Base-by-base conservation (phyloP, 2,113 vertebrate species). In the Menura novaehollandiae region DNA sequence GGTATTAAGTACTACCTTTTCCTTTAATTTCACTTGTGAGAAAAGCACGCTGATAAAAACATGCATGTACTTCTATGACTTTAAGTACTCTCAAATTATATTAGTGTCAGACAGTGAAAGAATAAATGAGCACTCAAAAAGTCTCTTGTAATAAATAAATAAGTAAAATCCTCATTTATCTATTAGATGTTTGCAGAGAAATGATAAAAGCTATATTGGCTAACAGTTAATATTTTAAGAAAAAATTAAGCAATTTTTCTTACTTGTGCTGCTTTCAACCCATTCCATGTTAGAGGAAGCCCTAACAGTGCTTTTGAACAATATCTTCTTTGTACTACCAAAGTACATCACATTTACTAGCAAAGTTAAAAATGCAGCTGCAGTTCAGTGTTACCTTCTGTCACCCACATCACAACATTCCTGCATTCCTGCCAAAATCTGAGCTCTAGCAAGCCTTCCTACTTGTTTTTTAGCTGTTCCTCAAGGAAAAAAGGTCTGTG, bases 401-500 rank as follows among this genome's bases (percentile, higher is more conserved):
- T 51, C 78, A 76, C 30, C 30, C 23, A 74, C 55, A 67, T 23
- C 52, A 60, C 32, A 96, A 59, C 9, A 33, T 26, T 58, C 76
- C 76, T 86, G 51, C 51, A n/a, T n/a, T n/a, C n/a, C n/a, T n/a
- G n/a, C 55, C 67, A 86, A 79, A 80, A 84, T 16, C 14, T 55
- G 46, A 67, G 43, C 46, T 87, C 64, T 49, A 49, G 26, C 15
- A 64, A 85, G 32, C 47, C 37, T 55, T 78, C 39, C 60, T 72
- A 41, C 15, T 79, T 24, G 14, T 11, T 83, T 92, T 76, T 81
- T 0, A 88, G 37, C 26, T 80, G 51, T 6, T 90, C 28, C 30
- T 83, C 80, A 83, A 66, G 72, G 35, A 51, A 83, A 83, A 95
- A 95, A 88, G 41, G 77, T 93, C 86, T 92, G 83, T 86, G 88